Evolutionary conservation across 2,797 vertebrate species (phyloP), one percentile per base, ranked within the genome.

Genomic region (Alauda arvensis): DNA sequence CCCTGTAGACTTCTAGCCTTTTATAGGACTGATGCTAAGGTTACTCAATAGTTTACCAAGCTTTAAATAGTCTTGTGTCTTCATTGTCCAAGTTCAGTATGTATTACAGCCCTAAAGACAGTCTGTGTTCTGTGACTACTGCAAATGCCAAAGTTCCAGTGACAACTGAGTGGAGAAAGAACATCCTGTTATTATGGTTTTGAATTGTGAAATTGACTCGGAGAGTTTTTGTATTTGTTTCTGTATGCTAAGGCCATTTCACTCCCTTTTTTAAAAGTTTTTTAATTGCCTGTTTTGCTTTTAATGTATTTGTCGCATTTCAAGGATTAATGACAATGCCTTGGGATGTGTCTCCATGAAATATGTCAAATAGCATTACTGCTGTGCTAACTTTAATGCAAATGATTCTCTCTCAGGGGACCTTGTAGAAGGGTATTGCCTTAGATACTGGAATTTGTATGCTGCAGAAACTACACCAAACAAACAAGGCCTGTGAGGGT

Each of bases 61-160:
- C 78, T 91, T 92, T 92, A 92, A 83, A 81, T 83, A 81, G 40
- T 63, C 77, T 85, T 17, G 15, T 60, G 51, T 61, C 90, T 88
- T 83, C 88, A 83, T 85, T 85, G 79, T 85, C 40, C 61, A 56
- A 85, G 66, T 90, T 92, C 72, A 77, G 88, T 94, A 91, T 40
- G 52, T 65, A 78, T 84, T 91, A 82, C 7, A 37, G 61, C 66
- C 52, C 70, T 60, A 77, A 91, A 93, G 67, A 88, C 82, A 71
- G 55, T 42, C 74, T 92, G 92, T 92, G 31, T 52, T 66, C 81
- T 31, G 51, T 76, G 59, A 53, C 42, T 79, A 56, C 76, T 93
- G 49, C 76, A 92, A 84, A 95, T 65, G 85, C 68, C 69, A 87
- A 93, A 61, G 81, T 91, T 92, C 70, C 79, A 93, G 85, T 91